phyloP scores from a whole-genome alignment of 2,113 vertebrate species.

The Cryptotis parvus region DNA sequence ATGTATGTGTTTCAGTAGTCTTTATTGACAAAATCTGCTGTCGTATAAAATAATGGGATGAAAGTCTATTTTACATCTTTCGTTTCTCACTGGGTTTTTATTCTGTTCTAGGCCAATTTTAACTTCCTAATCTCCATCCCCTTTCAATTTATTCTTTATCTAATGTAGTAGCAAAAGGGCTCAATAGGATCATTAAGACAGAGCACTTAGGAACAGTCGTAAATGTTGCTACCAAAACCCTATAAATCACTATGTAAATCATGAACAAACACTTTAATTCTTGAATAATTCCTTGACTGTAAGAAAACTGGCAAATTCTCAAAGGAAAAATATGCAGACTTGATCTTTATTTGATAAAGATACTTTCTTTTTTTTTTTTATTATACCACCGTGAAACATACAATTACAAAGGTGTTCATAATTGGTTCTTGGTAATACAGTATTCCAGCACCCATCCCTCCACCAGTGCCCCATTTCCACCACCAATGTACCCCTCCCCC shows the following conservation, averaged over 20 bases:
- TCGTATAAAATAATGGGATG: not conserved
- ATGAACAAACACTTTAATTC: not conserved
- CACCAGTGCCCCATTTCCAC: too few species aligned
- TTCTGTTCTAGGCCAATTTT: not conserved
- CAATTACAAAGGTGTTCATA: too few species aligned
- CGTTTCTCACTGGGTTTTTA: not conserved
- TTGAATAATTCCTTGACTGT: not conserved
- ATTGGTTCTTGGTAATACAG: too few species aligned
- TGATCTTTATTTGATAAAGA: not conserved
- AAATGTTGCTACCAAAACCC: not conserved
- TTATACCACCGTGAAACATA: too few species aligned
- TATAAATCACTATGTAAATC: not conserved
- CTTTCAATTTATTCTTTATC: not conserved
- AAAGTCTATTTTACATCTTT: not conserved
- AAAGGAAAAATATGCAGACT: not conserved
- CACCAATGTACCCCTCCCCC: too few species aligned
- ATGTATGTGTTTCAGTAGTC: not conserved
- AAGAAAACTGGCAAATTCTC: not conserved
- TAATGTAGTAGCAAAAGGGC: slow-evolving; percentile 3
- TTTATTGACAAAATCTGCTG: slow-evolving; percentile 10
- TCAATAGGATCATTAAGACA: not conserved
- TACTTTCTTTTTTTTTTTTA: too few species aligned
- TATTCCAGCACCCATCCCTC: too few species aligned
- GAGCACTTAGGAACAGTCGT: not conserved
- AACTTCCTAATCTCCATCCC: not conserved